A percentile compares a stretch with the other conserved stretches of the same genome.
phyloP scores from a whole-genome alignment of 1,140 invertebrate species.

The Leptopilina clavipes region DNA sequence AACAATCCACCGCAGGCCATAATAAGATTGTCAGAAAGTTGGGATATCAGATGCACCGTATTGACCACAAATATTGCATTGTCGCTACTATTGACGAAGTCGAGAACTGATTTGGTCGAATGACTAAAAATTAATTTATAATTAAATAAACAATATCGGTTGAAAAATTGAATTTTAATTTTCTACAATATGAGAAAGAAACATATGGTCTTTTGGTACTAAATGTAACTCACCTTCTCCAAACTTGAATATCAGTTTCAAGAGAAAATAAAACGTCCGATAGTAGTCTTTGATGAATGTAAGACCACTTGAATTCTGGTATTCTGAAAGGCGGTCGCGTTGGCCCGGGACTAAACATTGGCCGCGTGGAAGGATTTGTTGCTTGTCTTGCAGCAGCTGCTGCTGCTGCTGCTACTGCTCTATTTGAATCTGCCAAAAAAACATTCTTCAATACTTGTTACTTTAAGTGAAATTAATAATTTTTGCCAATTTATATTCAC shows the following conservation, averaged over 20 bases:
- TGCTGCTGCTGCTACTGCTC: slow-evolving; percentile 55
- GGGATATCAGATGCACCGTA: slow-evolving; percentile 98
- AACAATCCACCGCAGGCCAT: slow-evolving; percentile 98
- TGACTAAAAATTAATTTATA: slow-evolving; percentile 80
- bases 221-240: slow-evolving; percentile 83
- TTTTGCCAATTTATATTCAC: neutral
- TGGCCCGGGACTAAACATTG: slow-evolving; percentile 96
- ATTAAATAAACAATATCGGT: too few species aligned
- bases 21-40: slow-evolving; percentile 98
- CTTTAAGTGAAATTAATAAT: too few species aligned
- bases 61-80: slow-evolving; percentile 99
- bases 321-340: slow-evolving; percentile 97
- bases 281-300: slow-evolving; percentile 96
- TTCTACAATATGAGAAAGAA: too few species aligned
- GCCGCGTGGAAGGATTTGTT: slow-evolving; percentile 78
- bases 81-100: slow-evolving; percentile 98
- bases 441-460: slow-evolving; percentile 37
- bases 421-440: slow-evolving; percentile 72
- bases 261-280: slow-evolving; percentile 98
- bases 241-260: slow-evolving; percentile 97
- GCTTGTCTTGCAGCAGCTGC: slow-evolving; percentile 68
- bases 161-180: too few species aligned
- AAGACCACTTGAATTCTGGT: slow-evolving; percentile 99
- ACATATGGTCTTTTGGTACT: too few species aligned
- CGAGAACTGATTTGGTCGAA: slow-evolving; percentile 96